Conservation (phyloP, 1,140 invertebrate species). For the Zophobas morio region DNA sequence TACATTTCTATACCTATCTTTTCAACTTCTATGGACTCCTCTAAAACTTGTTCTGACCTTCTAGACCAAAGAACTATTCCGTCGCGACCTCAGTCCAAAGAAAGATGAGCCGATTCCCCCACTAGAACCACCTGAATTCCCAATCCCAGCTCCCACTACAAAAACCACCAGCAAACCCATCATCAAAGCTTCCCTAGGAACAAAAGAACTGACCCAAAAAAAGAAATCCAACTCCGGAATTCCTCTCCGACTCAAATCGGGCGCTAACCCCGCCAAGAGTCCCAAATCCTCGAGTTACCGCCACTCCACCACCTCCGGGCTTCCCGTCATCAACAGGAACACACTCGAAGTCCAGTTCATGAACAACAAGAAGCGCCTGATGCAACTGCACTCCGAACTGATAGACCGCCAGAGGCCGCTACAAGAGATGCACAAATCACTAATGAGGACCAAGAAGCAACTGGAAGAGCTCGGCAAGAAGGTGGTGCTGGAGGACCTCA, state of each 20-base stretch:
- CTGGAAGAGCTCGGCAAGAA: slow-evolving; percentile 60
- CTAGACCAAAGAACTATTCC: slow-evolving; percentile 29
- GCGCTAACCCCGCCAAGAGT: not conserved
- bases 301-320: not conserved
- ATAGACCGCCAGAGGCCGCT: slow-evolving; percentile 61
- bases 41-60: too few relatives aligned
- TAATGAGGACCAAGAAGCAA: slow-evolving; percentile 62
- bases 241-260: slow-evolving; percentile 14
- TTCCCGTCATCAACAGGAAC: slow-evolving; percentile 53
- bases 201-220: slow-evolving; percentile 2
- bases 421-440: slow-evolving; percentile 59
- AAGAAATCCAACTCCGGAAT: slow-evolving; percentile 25
- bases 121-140: slow-evolving; percentile 11
- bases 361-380: slow-evolving; percentile 61
- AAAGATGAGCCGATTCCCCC: slow-evolving; percentile 29
- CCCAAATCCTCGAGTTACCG: slow-evolving; percentile 20
- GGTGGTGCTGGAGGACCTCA: slow-evolving; percentile 58
- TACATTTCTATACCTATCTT: too few relatives aligned
- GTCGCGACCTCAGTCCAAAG: not conserved
- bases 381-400: slow-evolving; percentile 60
- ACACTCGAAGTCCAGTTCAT: slow-evolving; percentile 63
- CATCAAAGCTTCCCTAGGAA: not conserved
- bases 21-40: too few relatives aligned
- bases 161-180: slow-evolving; percentile 14
- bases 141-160: not conserved